Conservation (phyloP, 2,888 invertebrate genomes). For the Calameuta idolon region DNA sequence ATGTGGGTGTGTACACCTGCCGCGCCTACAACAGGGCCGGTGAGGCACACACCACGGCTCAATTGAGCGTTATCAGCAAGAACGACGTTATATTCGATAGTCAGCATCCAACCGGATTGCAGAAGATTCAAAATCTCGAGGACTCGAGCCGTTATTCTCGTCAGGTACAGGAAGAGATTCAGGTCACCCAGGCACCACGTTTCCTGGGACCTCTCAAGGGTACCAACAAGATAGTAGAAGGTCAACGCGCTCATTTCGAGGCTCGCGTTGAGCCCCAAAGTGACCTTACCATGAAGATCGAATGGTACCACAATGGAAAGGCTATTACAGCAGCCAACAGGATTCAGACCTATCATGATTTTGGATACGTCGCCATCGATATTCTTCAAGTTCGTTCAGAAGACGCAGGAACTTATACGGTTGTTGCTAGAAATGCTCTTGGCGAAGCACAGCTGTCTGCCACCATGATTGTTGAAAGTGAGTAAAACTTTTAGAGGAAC, state of each 20-base stretch:
- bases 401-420: slow-evolving; percentile 93
- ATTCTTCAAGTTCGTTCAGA: slow-evolving; percentile 92
- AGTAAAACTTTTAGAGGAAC: slow-evolving; percentile 64
- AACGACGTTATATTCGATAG: slow-evolving; percentile 89
- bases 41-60: slow-evolving; percentile 85
- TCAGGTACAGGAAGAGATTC: slow-evolving; percentile 77
- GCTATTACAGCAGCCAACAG: slow-evolving; percentile 90
- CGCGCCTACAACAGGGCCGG: slow-evolving; percentile 89
- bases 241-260: slow-evolving; percentile 95
- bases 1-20: slow-evolving; percentile 91
- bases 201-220: slow-evolving; percentile 91
- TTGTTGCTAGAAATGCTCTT: slow-evolving; percentile 89
- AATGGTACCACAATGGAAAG: slow-evolving; percentile 97
- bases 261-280: slow-evolving; percentile 95
- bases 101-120: slow-evolving; percentile 91
- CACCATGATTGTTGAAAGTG: slow-evolving; percentile 90
- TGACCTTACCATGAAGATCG: slow-evolving; percentile 91
- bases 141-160: slow-evolving; percentile 81
- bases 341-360: slow-evolving; percentile 95
- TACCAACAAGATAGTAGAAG: slow-evolving; percentile 93
- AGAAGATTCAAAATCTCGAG: slow-evolving; percentile 91
- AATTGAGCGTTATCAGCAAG: slow-evolving; percentile 85
- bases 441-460: slow-evolving; percentile 90
- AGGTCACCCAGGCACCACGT: slow-evolving; percentile 83
- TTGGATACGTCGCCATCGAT: slow-evolving; percentile 96